A percentile compares a stretch with the other conserved stretches of the same genome.
Evolutionary conservation across 37 sponge, comb jelly and placozoan species (phyloP).

Genomic region (Cliona cf. orientalis): DNA sequence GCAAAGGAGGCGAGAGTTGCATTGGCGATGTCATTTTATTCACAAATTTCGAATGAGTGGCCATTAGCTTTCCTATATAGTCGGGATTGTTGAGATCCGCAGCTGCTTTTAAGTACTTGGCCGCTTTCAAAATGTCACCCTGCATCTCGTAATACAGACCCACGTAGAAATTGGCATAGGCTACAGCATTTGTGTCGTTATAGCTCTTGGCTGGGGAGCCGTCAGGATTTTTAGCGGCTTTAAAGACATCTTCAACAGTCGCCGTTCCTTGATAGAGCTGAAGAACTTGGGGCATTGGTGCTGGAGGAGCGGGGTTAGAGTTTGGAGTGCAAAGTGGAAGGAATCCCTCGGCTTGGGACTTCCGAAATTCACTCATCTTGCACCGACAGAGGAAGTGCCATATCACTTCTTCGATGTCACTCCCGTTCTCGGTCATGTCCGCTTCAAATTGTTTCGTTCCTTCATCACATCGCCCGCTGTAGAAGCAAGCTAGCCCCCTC

Average conservation of each 20-base stretch:
- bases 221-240: slow-evolving; percentile 2
- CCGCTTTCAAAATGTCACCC: slow-evolving; percentile 3
- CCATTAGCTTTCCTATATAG: slow-evolving; percentile 65
- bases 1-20: background rate
- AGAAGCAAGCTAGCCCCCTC: slow-evolving; percentile 55
- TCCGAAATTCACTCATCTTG: slow-evolving; percentile 20
- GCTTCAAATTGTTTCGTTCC: slow-evolving; percentile 48
- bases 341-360: slow-evolving; percentile 42
- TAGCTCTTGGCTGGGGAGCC: slow-evolving; percentile 38
- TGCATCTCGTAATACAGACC: slow-evolving; percentile 42
- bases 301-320: no score
- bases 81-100: slow-evolving; percentile 51
- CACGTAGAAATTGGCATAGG: slow-evolving; percentile 72
- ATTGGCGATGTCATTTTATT: background rate
- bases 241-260: slow-evolving; percentile 36
- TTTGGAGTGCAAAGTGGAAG: slow-evolving; percentile 6
- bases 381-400: slow-evolving; percentile 68
- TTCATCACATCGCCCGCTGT: slow-evolving; percentile 40
- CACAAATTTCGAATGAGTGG: slow-evolving; percentile 36
- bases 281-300: slow-evolving; percentile 59
- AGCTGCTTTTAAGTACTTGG: slow-evolving; percentile 42
- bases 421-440: slow-evolving; percentile 56
- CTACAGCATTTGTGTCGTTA: slow-evolving; percentile 58
- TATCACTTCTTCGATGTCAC: slow-evolving; percentile 59
- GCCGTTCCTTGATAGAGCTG: slow-evolving; percentile 30